These are phyloP conservation scores for Climacteris rufus DNA, from an alignment of 2,113 vertebrate genomes.

Conservation along the genomic window DNA sequence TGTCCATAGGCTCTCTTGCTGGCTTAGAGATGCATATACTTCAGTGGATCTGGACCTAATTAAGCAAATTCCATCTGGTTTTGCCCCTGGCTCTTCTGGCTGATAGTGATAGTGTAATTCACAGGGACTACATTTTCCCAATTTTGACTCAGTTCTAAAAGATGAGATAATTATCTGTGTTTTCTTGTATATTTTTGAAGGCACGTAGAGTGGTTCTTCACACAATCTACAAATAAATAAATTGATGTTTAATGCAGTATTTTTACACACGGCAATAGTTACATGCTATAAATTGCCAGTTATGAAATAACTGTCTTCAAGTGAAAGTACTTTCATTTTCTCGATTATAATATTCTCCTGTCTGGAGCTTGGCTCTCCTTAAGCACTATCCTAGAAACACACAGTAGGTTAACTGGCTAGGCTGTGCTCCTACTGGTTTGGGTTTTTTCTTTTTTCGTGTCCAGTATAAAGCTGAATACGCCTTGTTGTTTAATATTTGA, in stretches of 20 bases:
- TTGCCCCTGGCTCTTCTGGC: constrained; percentile 4
- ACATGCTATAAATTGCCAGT: neutral
- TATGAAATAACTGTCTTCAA: neutral
- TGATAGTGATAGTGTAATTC: neutral
- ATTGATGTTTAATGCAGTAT: neutral
- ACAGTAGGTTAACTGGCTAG: neutral
- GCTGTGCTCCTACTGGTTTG: neutral
- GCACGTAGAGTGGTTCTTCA: neutral
- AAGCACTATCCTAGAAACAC: neutral
- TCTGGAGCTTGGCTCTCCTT: neutral
- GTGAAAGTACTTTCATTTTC: neutral
- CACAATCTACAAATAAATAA: neutral
- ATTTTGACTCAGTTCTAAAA: neutral
- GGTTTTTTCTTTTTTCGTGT: accelerated
- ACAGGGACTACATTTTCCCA: neutral
- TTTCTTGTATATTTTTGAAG: neutral
- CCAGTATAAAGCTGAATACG: neutral
- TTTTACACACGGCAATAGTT: neutral
- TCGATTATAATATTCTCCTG: neutral
- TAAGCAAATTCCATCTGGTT: constrained; percentile 4
- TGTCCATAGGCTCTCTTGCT: neutral
- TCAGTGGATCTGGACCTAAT: neutral
- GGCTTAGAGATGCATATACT: neutral
- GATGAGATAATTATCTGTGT: neutral
- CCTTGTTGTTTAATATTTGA: neutral